A percentile compares a stretch with the other conserved stretches of the same genome.
Conservation (phyloP, 2,888 invertebrate genomes). For the Spicauda simplicius region DNA sequence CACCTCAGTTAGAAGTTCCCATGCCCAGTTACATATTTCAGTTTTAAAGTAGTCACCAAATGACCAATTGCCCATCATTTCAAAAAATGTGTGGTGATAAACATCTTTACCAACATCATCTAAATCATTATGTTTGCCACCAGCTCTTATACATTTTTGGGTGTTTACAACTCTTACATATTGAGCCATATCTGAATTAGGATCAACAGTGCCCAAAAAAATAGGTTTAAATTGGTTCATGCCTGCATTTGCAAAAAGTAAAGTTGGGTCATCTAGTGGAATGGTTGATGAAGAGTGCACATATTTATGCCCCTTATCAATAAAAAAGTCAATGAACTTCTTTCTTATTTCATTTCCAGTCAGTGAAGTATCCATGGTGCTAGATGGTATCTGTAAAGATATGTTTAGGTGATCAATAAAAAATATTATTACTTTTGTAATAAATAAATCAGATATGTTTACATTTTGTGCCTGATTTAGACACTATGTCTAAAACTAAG, state of each 20-base stretch:
- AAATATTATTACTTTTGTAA: neutral
- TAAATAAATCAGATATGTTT: no score
- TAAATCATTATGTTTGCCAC: conserved; percentile 99
- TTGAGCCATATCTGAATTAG: conserved; percentile 97
- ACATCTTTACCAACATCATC: conserved; percentile 99
- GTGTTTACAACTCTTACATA: conserved; percentile 96
- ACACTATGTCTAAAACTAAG: no score
- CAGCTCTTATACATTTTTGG: conserved; percentile 99
- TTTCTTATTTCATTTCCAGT: conserved; percentile 92
- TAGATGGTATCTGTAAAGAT: conserved; percentile 39
- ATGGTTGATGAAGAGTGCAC: conserved; percentile 99
- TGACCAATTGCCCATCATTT: conserved; percentile 99
- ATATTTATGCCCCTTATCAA: conserved; percentile 93
- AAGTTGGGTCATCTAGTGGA: conserved; percentile 98
- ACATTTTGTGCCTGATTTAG: no score
- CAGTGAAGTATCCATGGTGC: conserved; percentile 83
- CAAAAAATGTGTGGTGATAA: conserved; percentile 99
- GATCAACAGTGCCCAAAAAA: conserved; percentile 97
- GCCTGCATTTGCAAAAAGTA: conserved; percentile 99
- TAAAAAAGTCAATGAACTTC: conserved; percentile 95
- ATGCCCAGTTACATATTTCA: conserved; percentile 98
- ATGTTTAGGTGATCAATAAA: neutral
- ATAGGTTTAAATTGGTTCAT: conserved; percentile 99
- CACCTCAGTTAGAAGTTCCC: conserved; percentile 96
- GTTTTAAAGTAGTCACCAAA: conserved; percentile 99